A percentile compares a stretch with the other conserved stretches of the same genome.
phyloP scores from a whole-genome alignment of 2,113 vertebrate genomes.

The Onychostruthus taczanowskii region DNA sequence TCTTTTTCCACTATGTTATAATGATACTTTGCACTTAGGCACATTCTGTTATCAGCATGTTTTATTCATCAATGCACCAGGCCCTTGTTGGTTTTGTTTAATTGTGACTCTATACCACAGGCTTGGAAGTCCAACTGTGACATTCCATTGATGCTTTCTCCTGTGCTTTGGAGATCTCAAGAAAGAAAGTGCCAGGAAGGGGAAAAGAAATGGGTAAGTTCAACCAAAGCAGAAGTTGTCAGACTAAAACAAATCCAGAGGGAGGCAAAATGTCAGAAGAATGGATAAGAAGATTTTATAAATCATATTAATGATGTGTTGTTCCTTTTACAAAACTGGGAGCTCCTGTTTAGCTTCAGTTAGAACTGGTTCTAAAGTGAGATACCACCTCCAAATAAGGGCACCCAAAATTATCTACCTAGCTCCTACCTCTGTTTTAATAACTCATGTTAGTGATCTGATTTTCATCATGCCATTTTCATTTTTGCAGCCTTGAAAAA shows the following conservation, averaged over 20 bases:
- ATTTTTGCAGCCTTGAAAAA: neutral
- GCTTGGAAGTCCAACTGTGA: neutral
- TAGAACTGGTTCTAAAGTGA: neutral
- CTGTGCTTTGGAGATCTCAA: neutral
- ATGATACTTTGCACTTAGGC: neutral
- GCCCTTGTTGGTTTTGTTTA: neutral
- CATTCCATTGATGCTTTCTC: neutral
- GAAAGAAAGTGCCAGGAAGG: neutral
- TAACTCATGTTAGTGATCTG: neutral
- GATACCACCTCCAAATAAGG: neutral
- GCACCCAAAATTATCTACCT: neutral
- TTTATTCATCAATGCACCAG: neutral
- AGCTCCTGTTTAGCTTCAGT: neutral
- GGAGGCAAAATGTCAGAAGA: neutral
- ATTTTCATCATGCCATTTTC: neutral
- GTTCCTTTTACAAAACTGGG: neutral
- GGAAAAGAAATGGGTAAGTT: neutral
- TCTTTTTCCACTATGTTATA: neutral
- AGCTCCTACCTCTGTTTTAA: neutral
- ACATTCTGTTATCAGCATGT: neutral
- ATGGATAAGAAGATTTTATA: neutral
- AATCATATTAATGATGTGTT: neutral
- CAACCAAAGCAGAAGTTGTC: neutral
- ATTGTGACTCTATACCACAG: neutral
- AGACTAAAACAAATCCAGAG: neutral